Conservation (phyloP, 2,113 vertebrate genomes). For the Origma solitaria region DNA sequence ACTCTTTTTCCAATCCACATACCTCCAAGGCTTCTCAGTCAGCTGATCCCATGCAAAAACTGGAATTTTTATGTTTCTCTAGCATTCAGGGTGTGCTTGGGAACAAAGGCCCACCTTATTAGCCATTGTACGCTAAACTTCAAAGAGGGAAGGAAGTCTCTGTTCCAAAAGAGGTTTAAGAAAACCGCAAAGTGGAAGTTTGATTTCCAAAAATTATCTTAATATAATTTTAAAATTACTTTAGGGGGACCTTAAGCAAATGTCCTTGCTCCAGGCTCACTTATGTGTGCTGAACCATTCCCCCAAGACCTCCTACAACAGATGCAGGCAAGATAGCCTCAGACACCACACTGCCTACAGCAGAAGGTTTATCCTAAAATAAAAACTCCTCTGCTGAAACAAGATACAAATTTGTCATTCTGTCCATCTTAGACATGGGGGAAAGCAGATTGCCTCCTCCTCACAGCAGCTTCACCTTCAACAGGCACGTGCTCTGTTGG, state of each 20-base stretch:
- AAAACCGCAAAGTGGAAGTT: neutral
- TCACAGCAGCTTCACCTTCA: neutral
- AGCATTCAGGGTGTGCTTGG: neutral
- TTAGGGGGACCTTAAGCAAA: neutral
- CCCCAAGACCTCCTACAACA: neutral
- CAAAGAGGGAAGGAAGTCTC: neutral
- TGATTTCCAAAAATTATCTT: neutral
- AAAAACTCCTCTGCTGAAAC: neutral
- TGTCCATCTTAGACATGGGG: neutral
- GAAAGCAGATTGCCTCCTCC: neutral
- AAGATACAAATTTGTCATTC: neutral
- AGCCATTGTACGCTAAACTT: neutral
- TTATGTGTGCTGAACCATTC: neutral
- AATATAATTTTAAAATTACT: neutral
- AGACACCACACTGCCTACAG: neutral
- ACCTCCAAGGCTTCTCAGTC: neutral
- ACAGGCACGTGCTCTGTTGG: accelerated
- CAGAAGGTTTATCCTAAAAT: neutral
- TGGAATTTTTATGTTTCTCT: neutral
- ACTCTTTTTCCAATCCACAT: neutral
- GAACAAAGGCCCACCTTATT: neutral
- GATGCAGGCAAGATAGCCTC: neutral
- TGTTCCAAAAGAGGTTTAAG: neutral
- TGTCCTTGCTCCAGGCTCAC: neutral
- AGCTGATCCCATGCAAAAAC: neutral